Base-by-base conservation (phyloP, 2,888 invertebrate species). In the Macrosoma leucophasiata region DNA sequence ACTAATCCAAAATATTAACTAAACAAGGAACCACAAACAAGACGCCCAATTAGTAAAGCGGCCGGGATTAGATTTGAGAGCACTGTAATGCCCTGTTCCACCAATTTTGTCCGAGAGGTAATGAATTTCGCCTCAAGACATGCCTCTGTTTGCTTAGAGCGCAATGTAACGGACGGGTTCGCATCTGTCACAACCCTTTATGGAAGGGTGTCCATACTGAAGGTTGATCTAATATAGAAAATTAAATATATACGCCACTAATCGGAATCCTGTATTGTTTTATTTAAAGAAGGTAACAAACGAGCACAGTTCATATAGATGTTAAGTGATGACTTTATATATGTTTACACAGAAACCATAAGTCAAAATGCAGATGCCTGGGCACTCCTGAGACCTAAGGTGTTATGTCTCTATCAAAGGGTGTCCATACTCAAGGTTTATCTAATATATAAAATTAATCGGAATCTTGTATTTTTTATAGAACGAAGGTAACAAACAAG, bases 151-250 rank as follows among this genome's bases (percentile, higher is more conserved):
- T 60, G 57, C 46, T 34, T 41, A 37, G 43, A n/a, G n/a, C n/a
- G 45, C 46, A 53, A 44, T 43, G 45, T 50, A 48, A 51, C 42
- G 48, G 50, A 46, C 46, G 37, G 30, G 37, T 40, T 29, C 34
- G 53, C 68, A 62, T 65, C 69, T 69, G 71, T 73, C 69, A 52
- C 61, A 73, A 70, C 74, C 77, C 74, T 69, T 66, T 42, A 23
- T n/a, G 46, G 46, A 62, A 48, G 51, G 52, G 57, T 48, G 43
- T 22, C 31, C 30, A 52, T 39, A 11, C 14, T 11, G 8, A 25
- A 26, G 20, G 13, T 10, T 14, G 9, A 7, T 25, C 5, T 3
- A n/a, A 11, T 25, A 13, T 25, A 20, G 3, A 19, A 4, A 19
- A 11, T 9, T 10, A 7, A 4, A 21, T 2, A 14, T 21, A 3